These are phyloP conservation scores for Polyergus mexicanus DNA, from an alignment of 1,140 invertebrate genomes.

Conservation along the genomic window DNA sequence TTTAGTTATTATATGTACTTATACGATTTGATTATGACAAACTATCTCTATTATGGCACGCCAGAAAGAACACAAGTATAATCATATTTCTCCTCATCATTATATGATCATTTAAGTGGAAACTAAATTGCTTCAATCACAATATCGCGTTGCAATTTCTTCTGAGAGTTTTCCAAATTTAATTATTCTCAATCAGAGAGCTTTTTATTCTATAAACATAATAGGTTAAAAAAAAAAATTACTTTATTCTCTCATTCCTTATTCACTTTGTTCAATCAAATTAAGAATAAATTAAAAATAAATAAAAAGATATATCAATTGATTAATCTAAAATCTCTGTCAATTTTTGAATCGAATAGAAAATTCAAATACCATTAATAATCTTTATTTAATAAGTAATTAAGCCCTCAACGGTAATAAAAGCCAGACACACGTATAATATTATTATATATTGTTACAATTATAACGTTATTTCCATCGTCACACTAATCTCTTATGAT, in stretches of 20 bases:
- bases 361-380: slow-evolving; percentile 18
- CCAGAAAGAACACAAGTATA: background rate
- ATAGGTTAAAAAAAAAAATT: background rate
- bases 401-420: background rate
- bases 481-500: slow-evolving; percentile 28
- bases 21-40: background rate
- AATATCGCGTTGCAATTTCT: background rate
- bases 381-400: background rate
- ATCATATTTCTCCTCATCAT: slow-evolving; percentile 23
- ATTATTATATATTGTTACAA: background rate
- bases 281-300: slow-evolving; percentile 6
- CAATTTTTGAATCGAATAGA: background rate
- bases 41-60: slow-evolving; percentile 15
- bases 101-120: background rate
- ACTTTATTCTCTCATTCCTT: background rate
- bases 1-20: background rate
- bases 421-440: background rate
- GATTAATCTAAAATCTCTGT: background rate
- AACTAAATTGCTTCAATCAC: background rate
- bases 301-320: background rate
- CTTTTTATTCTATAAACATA: background rate
- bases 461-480: slow-evolving; percentile 13
- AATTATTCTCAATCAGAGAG: background rate
- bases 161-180: background rate
- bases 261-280: no score